A percentile compares a stretch with the other conserved stretches of the same genome.
Evolutionary conservation across 92 coral and sea anemone genomes (phyloP).

Genomic region (Epizoanthus rinbou): DNA sequence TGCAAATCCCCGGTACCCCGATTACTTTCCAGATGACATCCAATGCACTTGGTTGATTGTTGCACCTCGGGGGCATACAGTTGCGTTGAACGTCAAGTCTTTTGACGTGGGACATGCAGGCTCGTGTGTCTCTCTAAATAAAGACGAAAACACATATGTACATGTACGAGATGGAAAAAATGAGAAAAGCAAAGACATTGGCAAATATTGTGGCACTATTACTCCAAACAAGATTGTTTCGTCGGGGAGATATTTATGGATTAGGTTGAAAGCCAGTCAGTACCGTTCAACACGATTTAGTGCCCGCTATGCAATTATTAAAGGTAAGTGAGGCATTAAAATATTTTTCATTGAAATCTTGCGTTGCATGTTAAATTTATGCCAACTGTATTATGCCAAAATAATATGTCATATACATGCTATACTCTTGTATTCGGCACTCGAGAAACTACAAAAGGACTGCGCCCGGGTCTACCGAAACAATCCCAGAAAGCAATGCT

Average conservation of each 20-base stretch:
- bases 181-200: constrained; percentile 19
- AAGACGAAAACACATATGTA: constrained; percentile 9
- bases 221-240: not conserved
- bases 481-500: too few relatives aligned
- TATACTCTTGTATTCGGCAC: too few relatives aligned
- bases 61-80: constrained; percentile 13
- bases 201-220: constrained; percentile 24
- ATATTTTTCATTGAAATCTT: not conserved
- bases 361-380: not conserved
- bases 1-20: constrained; percentile 23
- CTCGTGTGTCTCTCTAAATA: constrained; percentile 16
- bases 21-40: constrained; percentile 15
- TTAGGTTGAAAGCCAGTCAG: constrained; percentile 31
- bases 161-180: constrained; percentile 33
- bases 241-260: constrained; percentile 39
- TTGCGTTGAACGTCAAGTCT: constrained; percentile 6
- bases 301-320: constrained; percentile 12
- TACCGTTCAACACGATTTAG: constrained; percentile 39
- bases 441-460: too few relatives aligned
- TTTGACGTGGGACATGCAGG: constrained; percentile 38
- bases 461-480: too few relatives aligned
- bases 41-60: constrained; percentile 37
- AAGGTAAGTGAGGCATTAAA: constrained; percentile 9
- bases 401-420: too few relatives aligned
- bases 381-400: too few relatives aligned